Evolutionary conservation across 2,797 vertebrate genomes (phyloP), one percentile per base, ranked within the genome.

Genomic region (Heteromormyrus szaboi): DNA sequence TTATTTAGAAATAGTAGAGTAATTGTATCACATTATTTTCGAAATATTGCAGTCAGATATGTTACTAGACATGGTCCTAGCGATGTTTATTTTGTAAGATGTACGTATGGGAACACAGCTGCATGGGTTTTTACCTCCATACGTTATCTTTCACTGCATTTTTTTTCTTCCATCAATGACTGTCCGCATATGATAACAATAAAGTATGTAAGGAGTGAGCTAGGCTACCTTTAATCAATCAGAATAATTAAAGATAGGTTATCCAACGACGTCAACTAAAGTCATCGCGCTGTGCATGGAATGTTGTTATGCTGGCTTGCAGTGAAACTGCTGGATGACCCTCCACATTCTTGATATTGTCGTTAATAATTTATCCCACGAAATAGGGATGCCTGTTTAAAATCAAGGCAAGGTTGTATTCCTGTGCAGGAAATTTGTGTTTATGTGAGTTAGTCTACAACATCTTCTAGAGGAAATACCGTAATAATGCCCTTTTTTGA

Each of bases 131-230:
- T 53, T 3, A 54, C 5, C 14, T 29, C 12, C 6, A n/a, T 59
- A n/a, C 19, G 14, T 29, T 12, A 8, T n/a, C 50, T 79, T 41
- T 81, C 6, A 25, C 33, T 54, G 48, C 7, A 33, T 19, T 44
- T 68, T 90, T 90, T 76, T 88, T 83, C 56, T 90, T 90, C 91
- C 92, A 91, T 88, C 33, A 88, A 92, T 92, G 93, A 93, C 93
- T 94, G 93, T 93, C 89, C 93, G 89, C 87, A 90, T 90, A 92
- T 89, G 93, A 94, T 95, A 94, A 94, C 91, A 91, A 88, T 86
- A 90, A 90, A 65, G 68, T 56, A 90, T 91, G 92, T 92, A 90
- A 93, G 89, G 89, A 90, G 89, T 12, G 51, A 53, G 12, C 44
- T 37, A 86, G 22, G 46, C 41, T 14, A 84, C 81, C n/a, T 84